Percentiles rank a stretch among this genome's conserved stretches.
Evolutionary conservation across 2,888 invertebrate genomes (phyloP).

Genomic region (Ctena decussata): DNA sequence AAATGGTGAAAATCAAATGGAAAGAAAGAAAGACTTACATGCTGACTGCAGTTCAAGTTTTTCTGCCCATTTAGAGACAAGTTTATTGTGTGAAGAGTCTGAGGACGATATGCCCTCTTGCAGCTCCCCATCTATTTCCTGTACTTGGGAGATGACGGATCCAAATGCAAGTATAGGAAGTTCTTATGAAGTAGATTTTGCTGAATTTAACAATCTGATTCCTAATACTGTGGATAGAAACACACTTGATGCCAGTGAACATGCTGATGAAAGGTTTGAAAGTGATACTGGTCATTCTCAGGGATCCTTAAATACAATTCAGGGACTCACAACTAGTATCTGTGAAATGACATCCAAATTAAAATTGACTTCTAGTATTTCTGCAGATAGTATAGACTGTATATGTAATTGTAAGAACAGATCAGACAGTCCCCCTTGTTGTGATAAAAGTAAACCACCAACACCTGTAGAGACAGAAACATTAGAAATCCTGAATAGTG

Average conservation of each 20-base stretch:
- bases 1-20: background rate
- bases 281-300: background rate
- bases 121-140: no score
- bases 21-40: background rate
- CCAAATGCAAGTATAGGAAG: background rate
- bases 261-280: background rate
- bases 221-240: background rate
- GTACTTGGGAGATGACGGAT: background rate
- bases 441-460: conserved; percentile 53
- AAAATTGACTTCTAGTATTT: conserved; percentile 45
- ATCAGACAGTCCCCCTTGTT: conserved; percentile 34
- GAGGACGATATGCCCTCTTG: no score
- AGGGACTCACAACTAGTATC: conserved; percentile 55
- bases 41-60: background rate
- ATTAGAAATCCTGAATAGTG: background rate
- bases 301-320: conserved; percentile 15
- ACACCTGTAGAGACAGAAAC: conserved; percentile 35
- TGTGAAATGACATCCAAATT: conserved; percentile 54
- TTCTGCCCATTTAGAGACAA: conserved; percentile 1
- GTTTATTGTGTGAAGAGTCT: background rate
- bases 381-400: conserved; percentile 61
- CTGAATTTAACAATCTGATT: background rate
- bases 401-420: conserved; percentile 64
- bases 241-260: background rate
- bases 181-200: background rate